These are phyloP conservation scores for Conopomorpha cramerella DNA, from an alignment of 1,140 invertebrate genomes.

Conservation along the genomic window DNA sequence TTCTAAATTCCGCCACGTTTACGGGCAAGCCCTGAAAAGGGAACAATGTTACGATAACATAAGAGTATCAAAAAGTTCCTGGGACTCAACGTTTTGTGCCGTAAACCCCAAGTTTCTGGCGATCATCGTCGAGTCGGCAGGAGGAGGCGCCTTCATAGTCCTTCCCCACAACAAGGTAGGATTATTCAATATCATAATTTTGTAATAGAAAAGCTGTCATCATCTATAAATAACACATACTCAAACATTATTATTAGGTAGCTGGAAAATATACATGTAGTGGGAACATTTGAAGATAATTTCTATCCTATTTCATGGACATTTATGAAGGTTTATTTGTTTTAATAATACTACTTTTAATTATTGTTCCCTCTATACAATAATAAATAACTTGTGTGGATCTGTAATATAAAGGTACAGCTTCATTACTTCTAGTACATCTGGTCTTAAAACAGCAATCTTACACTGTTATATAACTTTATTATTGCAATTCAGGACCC, in stretches of 20 bases:
- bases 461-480: no score
- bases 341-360: no score
- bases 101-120: slow-evolving; percentile 99
- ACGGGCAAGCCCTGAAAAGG: slow-evolving; percentile 93
- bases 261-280: no score
- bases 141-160: slow-evolving; percentile 98
- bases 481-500: no score
- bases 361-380: not conserved
- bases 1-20: slow-evolving; percentile 98
- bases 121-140: slow-evolving; percentile 97
- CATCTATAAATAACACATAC: slow-evolving; percentile 6
- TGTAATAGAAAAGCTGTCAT: not conserved
- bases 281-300: no score
- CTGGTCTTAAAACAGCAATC: no score
- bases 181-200: slow-evolving; percentile 11
- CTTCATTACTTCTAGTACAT: no score
- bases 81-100: slow-evolving; percentile 98
- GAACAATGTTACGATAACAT: slow-evolving; percentile 99
- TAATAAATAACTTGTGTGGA: no score
- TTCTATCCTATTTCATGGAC: no score
- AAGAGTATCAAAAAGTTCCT: slow-evolving; percentile 95
- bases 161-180: slow-evolving; percentile 94
- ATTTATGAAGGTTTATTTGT: no score
- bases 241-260: no score
- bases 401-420: no score